Conservation (phyloP, 2,888 invertebrate genomes). For the Eupeodes luniger region DNA sequence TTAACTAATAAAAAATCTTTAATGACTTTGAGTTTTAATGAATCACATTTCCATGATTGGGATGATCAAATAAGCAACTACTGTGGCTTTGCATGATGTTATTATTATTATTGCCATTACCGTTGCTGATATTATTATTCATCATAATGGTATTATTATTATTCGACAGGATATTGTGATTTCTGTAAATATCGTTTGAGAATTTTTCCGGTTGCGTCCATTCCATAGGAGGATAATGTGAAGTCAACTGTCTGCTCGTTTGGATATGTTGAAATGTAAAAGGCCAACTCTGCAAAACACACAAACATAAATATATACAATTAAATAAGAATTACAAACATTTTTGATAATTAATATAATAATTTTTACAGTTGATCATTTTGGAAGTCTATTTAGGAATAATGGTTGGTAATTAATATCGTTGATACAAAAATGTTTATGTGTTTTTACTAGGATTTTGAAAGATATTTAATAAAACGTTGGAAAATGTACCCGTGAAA, state of each 20-base stretch:
- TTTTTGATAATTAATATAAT: too few relatives aligned
- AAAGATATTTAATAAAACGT: too few relatives aligned
- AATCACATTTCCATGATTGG: conserved; percentile 64
- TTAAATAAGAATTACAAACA: not conserved
- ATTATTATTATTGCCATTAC: conserved; percentile 18
- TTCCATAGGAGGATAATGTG: conserved; percentile 63
- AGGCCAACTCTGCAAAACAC: conserved; percentile 90
- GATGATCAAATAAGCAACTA: conserved; percentile 61
- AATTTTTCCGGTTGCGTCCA: conserved; percentile 69
- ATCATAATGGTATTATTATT: conserved; percentile 56
- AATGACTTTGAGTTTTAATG: conserved; percentile 23
- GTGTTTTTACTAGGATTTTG: too few relatives aligned
- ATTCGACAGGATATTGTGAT: conserved; percentile 55
- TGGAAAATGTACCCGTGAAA: too few relatives aligned
- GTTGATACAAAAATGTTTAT: too few relatives aligned
- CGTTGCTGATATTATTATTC: conserved; percentile 50
- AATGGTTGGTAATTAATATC: too few relatives aligned
- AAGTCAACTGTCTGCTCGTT: conserved; percentile 52
- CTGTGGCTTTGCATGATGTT: conserved; percentile 51
- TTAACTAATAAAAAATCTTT: not conserved
- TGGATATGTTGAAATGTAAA: conserved; percentile 89
- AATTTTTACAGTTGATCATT: too few relatives aligned
- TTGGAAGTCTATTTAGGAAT: too few relatives aligned
- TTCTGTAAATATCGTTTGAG: conserved; percentile 63
- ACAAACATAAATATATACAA: conserved; percentile 56